These are phyloP conservation scores for Rhinogobio ventralis DNA, from an alignment of 2,797 vertebrate genomes.

Conservation along the genomic window DNA sequence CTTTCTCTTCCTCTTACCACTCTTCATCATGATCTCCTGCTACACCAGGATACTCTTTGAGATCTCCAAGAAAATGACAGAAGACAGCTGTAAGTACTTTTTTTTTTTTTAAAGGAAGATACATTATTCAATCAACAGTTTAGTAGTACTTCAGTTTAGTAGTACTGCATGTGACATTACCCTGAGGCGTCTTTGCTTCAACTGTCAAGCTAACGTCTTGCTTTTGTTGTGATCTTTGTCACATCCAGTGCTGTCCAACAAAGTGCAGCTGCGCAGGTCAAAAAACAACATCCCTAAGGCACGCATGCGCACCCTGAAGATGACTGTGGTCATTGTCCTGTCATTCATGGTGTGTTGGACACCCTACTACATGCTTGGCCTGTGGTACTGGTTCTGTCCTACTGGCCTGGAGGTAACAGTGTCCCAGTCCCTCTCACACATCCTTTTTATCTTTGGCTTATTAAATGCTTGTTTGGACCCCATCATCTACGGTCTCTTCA, in stretches of 20 bases:
- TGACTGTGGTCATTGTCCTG: slow-evolving; percentile 90
- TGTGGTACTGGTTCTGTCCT: slow-evolving; percentile 96
- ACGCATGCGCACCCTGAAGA: slow-evolving; percentile 88
- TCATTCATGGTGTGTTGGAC: slow-evolving; percentile 95
- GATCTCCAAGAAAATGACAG: slow-evolving; percentile 84
- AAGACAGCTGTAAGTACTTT: slow-evolving; percentile 75
- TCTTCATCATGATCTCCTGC: slow-evolving; percentile 88
- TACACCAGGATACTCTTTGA: slow-evolving; percentile 84
- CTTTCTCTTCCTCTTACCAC: slow-evolving; percentile 87
- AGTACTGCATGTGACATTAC: not conserved
- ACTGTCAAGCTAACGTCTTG: slow-evolving; percentile 14
- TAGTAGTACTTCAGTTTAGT: not conserved
- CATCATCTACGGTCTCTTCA: slow-evolving; percentile 88
- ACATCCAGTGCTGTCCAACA: slow-evolving; percentile 74
- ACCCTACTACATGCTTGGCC: slow-evolving; percentile 91
- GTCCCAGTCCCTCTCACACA: slow-evolving; percentile 86
- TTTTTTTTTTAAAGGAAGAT: not conserved
- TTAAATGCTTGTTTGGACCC: slow-evolving; percentile 92
- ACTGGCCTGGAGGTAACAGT: slow-evolving; percentile 82
- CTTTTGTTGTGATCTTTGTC: slow-evolving; percentile 49
- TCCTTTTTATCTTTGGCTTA: slow-evolving; percentile 92
- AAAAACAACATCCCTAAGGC: slow-evolving; percentile 91
- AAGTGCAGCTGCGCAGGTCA: slow-evolving; percentile 85
- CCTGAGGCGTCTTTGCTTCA: not conserved
- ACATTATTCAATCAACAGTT: not conserved